Evolutionary conservation across 2,888 invertebrate species (phyloP).

Genomic region (Sinohyriopsis cumingii): DNA sequence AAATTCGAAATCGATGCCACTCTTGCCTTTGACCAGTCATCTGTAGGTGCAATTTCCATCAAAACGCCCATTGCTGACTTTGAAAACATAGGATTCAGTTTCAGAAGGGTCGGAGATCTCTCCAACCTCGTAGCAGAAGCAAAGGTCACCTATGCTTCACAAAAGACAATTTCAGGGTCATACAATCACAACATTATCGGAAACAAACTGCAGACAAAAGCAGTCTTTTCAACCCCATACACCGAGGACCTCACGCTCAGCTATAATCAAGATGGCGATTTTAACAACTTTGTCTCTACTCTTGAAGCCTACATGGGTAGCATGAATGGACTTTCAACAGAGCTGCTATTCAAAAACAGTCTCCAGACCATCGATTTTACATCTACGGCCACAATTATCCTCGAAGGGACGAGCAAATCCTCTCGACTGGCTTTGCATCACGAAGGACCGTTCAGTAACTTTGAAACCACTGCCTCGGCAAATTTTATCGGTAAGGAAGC

Average conservation of each 20-base stretch:
- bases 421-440: constrained; percentile 24
- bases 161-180: constrained; percentile 15
- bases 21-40: constrained; percentile 3
- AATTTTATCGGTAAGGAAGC: constrained; percentile 8
- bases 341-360: constrained; percentile 14
- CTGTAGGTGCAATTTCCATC: constrained; percentile 28
- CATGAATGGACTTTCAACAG: constrained; percentile 16
- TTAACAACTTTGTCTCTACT: constrained; percentile 18
- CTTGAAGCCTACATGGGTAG: constrained; percentile 17
- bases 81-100: constrained; percentile 32
- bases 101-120: constrained; percentile 15
- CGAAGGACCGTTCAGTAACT: constrained; percentile 28
- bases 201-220: constrained; percentile 6
- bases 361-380: constrained; percentile 10
- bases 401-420: constrained; percentile 18
- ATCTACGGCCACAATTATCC: constrained; percentile 9
- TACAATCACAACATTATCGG: constrained; percentile 18
- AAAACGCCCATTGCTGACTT: constrained; percentile 46
- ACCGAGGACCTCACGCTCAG: constrained; percentile 27
- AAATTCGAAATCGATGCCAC: constrained; percentile 7
- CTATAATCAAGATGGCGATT: constrained; percentile 20
- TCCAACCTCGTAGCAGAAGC: constrained; percentile 20
- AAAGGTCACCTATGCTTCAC: constrained; percentile 17
- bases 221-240: constrained; percentile 27
- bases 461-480: constrained; percentile 21